Base-by-base conservation (phyloP, 2,797 vertebrate genomes). In the Chaetophractus vellerosus region DNA sequence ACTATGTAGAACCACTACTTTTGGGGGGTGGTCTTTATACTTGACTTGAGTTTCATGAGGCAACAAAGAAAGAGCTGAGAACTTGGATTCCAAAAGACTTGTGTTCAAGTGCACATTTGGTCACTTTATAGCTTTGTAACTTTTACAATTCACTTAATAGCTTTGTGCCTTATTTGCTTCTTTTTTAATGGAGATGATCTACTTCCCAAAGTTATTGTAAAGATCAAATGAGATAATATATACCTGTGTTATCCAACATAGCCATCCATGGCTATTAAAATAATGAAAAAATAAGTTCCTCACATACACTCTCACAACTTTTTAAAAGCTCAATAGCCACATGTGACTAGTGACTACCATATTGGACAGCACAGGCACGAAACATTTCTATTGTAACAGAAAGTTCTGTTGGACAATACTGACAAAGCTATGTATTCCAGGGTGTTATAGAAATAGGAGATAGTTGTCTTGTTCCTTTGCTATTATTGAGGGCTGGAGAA, bases 261-360 rank as follows among this genome's bases (percentile, higher is more conserved):
- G 72, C 24, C 31, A 66, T 16, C 21, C 26, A 88, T 33, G 26
- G 23, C 11, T 61, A 78, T 41, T 83, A 36, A 69, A 74, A 48
- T 38, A 93, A 12, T 66, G 57, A 50, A 89, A 31, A 86, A 89
- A 74, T 75, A 16, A 90, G 26, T 86, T 86, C 28, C n/a, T 90
- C 26, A 72, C 26, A 74, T 66, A 57, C 41, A 75, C 10, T 36
- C 69, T 55, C 75, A 21, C 28, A 21, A 78, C 28, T 93, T 95
- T 81, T 71, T 52, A 87, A 87, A 48, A 31, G 23, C 21, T 87
- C 19, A 82, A 7, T 36, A 69, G 36, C 33, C 10, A 48, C 18
- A 59, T 31, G 36, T 72, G 24, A 45, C 79, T 63, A n/a, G 33
- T 72, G 75, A 26, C 41, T 80, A n/a, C 28, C 24, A 33, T 64